These are phyloP conservation scores for Endotricha flammealis DNA, from an alignment of 2,888 invertebrate species.

Conservation along the genomic window DNA sequence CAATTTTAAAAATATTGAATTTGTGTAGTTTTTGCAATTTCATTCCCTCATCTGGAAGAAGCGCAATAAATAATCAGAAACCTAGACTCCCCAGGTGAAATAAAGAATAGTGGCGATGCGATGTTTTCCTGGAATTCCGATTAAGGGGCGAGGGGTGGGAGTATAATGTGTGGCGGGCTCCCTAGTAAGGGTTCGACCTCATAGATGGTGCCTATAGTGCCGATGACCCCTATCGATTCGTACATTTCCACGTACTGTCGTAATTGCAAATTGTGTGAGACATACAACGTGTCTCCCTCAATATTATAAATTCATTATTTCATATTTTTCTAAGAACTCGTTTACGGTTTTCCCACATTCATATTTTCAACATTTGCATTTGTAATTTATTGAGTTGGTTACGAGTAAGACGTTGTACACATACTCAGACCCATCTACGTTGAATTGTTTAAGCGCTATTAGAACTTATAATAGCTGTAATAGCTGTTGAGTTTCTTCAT, in stretches of 20 bases:
- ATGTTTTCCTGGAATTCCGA: constrained; percentile 61
- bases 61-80: constrained; percentile 28
- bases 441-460: no score
- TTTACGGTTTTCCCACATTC: constrained; percentile 9
- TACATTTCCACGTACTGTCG: constrained; percentile 57
- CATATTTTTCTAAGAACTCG: constrained; percentile 23
- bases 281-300: constrained; percentile 18
- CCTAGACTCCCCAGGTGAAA: constrained; percentile 40
- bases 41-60: constrained; percentile 12
- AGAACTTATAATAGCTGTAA: no score
- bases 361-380: neutral
- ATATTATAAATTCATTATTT: constrained; percentile 26
- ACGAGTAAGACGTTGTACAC: no score
- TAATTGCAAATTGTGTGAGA: constrained; percentile 57
- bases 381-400: no score
- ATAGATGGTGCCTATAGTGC: constrained; percentile 67
- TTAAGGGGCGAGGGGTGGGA: constrained; percentile 51
- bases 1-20: no score
- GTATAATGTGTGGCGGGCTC: constrained; percentile 61
- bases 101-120: constrained; percentile 51
- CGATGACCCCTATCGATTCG: constrained; percentile 75
- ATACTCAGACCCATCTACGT: no score
- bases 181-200: constrained; percentile 66
- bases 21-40: neutral
- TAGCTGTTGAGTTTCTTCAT: no score